These are phyloP conservation scores for Pammene fasciana DNA, from an alignment of 2,888 invertebrate species.

Conservation along the genomic window DNA sequence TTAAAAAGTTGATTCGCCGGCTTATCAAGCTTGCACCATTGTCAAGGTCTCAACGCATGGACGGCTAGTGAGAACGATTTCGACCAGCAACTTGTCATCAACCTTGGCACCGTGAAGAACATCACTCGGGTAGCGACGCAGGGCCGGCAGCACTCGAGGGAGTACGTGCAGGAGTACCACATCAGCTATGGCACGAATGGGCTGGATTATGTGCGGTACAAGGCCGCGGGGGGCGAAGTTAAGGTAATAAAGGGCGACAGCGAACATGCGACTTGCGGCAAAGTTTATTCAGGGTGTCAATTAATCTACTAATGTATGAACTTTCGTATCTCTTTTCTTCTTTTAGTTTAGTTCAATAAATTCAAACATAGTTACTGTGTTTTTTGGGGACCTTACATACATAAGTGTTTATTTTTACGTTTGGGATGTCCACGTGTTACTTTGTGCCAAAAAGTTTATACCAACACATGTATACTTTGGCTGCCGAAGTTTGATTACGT, in stretches of 20 bases:
- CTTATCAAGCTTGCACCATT: slow-evolving; percentile 46
- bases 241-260: slow-evolving; percentile 86
- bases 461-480: too few relatives aligned
- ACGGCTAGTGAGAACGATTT: slow-evolving; percentile 95
- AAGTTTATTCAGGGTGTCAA: not conserved
- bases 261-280: not conserved
- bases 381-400: too few relatives aligned
- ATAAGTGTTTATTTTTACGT: too few relatives aligned
- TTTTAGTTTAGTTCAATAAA: too few relatives aligned
- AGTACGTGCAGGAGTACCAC: slow-evolving; percentile 96
- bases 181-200: slow-evolving; percentile 97
- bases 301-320: too few relatives aligned
- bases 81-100: slow-evolving; percentile 95
- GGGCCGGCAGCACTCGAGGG: slow-evolving; percentile 94
- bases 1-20: not conserved
- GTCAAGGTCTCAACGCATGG: slow-evolving; percentile 95
- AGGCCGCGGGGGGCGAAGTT: slow-evolving; percentile 93
- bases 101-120: slow-evolving; percentile 94
- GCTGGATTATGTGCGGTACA: slow-evolving; percentile 94
- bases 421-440: too few relatives aligned
- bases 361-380: too few relatives aligned
- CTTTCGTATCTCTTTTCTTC: too few relatives aligned
- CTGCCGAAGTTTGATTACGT: too few relatives aligned
- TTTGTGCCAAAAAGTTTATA: too few relatives aligned
- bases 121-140: slow-evolving; percentile 94